A percentile compares a stretch with the other conserved stretches of the same genome.
These are phyloP conservation scores for Eutrigla gurnardus DNA, from an alignment of 2,797 vertebrate genomes.

Conservation along the genomic window DNA sequence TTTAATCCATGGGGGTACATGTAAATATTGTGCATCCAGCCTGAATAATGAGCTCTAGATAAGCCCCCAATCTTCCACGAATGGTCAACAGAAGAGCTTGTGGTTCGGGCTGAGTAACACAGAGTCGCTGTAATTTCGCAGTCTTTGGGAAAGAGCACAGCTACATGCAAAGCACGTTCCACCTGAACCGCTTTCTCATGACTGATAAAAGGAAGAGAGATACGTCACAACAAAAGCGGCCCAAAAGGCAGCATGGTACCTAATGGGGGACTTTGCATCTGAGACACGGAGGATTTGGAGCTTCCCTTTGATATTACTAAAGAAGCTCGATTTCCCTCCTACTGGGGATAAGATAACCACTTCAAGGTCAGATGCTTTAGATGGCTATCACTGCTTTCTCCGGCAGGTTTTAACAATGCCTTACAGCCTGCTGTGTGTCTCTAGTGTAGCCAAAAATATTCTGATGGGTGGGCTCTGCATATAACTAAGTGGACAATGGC, in stretches of 20 bases:
- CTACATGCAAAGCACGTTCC: conserved; percentile 69
- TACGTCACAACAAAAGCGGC: conserved; percentile 61
- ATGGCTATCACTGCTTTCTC: conserved; percentile 72
- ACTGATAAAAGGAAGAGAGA: conserved; percentile 73
- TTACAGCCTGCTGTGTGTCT: conserved; percentile 56
- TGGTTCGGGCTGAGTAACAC: conserved; percentile 58
- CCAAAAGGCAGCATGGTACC: conserved; percentile 66
- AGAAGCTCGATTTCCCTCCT: conserved; percentile 65
- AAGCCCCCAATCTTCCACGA: conserved; percentile 45
- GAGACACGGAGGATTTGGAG: conserved; percentile 73
- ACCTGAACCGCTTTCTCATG: conserved; percentile 69
- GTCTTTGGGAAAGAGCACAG: conserved; percentile 50
- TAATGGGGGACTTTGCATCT: conserved; percentile 79
- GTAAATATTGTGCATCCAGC: conserved; percentile 57
- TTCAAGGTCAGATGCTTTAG: conserved; percentile 79
- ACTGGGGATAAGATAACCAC: conserved; percentile 75
- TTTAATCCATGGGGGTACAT: conserved; percentile 41
- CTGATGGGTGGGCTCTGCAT: conserved; percentile 47
- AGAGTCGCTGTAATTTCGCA: conserved; percentile 58
- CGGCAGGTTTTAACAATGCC: conserved; percentile 70
- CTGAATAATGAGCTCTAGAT: conserved; percentile 64
- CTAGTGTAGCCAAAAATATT: conserved; percentile 60
- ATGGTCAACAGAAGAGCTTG: conserved; percentile 47
- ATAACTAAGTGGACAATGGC: conserved; percentile 34
- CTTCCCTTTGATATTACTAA: conserved; percentile 73